Conservation (phyloP, 2,113 vertebrate genomes). For the Gambusia holbrooki region DNA sequence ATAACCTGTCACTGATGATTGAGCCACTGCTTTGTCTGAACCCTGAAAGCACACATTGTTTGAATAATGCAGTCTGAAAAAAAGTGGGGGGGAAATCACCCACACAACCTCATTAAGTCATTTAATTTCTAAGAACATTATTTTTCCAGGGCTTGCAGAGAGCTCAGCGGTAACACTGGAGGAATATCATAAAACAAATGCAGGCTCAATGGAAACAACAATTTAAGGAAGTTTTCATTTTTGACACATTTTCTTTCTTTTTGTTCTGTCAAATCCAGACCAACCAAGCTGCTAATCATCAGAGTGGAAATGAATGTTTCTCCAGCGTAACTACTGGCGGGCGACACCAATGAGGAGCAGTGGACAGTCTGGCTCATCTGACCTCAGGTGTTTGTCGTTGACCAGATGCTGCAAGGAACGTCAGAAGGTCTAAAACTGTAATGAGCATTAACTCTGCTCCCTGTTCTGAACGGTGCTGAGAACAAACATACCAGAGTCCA, state of each 20-base stretch:
- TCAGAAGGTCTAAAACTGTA: background rate
- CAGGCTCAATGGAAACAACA: background rate
- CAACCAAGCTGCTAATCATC: no score
- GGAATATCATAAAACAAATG: conserved; percentile 11
- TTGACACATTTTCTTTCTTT: background rate
- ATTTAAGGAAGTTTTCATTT: conserved; percentile 14
- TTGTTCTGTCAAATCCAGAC: no score
- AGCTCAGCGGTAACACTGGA: background rate
- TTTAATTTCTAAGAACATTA: conserved; percentile 7
- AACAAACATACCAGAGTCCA: background rate
- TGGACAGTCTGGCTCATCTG: background rate
- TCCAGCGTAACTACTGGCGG: background rate
- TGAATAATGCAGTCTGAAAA: conserved; percentile 2
- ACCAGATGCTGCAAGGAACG: background rate
- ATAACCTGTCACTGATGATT: conserved; percentile 22
- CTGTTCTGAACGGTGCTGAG: background rate
- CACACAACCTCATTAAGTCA: conserved; percentile 10
- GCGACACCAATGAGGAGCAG: background rate
- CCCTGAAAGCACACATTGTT: background rate
- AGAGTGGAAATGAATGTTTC: no score
- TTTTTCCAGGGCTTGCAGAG: background rate
- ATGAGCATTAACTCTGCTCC: background rate
- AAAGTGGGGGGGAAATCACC: background rate
- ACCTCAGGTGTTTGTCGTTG: background rate
- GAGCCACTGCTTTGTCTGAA: background rate